A percentile compares a stretch with the other conserved stretches of the same genome.
Conservation (phyloP, 1,140 invertebrate species). For the Ceratoteleas bidentatus region DNA sequence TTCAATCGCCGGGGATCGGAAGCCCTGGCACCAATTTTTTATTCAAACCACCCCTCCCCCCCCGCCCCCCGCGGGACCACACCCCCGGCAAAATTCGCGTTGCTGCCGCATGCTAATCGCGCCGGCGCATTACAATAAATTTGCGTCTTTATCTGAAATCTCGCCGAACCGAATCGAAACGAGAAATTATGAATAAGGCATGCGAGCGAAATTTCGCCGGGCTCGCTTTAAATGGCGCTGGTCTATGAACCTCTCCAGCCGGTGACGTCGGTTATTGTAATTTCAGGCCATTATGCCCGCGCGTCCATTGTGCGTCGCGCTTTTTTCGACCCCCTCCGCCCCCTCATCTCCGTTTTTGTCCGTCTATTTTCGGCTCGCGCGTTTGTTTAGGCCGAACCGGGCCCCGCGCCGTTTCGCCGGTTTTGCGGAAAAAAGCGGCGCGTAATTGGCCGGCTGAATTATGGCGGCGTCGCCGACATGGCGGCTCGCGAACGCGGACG, state of each 20-base stretch:
- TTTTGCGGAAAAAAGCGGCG: too few species aligned
- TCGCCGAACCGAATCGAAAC: slow-evolving; percentile 38
- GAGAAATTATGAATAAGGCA: slow-evolving; percentile 52
- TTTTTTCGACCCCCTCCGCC: background rate
- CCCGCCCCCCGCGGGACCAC: too few species aligned
- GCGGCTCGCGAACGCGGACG: slow-evolving; percentile 28
- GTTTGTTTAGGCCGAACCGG: too few species aligned
- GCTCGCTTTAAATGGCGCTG: slow-evolving; percentile 44
- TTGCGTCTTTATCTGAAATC: slow-evolving; percentile 56
- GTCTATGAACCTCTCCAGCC: slow-evolving; percentile 45
- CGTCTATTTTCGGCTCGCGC: too few species aligned
- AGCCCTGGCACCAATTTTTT: too few species aligned
- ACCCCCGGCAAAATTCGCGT: too few species aligned
- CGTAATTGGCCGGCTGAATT: too few species aligned
- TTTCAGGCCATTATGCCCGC: slow-evolving; percentile 28
- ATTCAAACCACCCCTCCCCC: too few species aligned
- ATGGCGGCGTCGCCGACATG: too few species aligned
- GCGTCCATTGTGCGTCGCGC: slow-evolving; percentile 10
- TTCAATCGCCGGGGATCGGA: too few species aligned
- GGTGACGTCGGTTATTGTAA: slow-evolving; percentile 45
- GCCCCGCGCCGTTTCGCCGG: too few species aligned
- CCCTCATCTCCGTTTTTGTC: background rate
- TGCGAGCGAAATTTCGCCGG: slow-evolving; percentile 33
- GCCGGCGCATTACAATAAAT: slow-evolving; percentile 49
- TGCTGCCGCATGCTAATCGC: slow-evolving; percentile 49